Percentiles rank a stretch among this genome's conserved stretches.
phyloP scores from a whole-genome alignment of 2,797 vertebrate genomes.

The Helicolenus hilgendorfi region DNA sequence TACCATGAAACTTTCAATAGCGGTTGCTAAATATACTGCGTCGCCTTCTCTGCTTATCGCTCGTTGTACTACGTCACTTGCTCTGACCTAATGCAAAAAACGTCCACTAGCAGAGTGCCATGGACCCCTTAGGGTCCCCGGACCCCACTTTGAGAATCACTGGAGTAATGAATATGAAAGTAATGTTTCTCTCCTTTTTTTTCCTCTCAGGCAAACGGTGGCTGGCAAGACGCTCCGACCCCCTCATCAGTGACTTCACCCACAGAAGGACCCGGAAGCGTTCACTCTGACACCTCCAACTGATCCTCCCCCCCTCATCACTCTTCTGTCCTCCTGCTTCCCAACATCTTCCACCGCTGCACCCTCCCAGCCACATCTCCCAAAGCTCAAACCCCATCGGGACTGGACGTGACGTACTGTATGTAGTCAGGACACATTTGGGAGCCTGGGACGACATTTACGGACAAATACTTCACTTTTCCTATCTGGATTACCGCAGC shows the following conservation, averaged over 20 bases:
- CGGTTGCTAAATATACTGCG: too few species aligned
- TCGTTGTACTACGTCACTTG: too few species aligned
- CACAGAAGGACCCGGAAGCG: conserved; percentile 99
- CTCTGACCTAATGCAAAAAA: too few species aligned
- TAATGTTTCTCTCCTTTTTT: conserved; percentile 8
- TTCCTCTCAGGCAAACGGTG: conserved; percentile 93
- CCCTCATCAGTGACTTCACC: conserved; percentile 99
- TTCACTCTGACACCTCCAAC: conserved; percentile 99
- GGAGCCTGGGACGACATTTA: conserved; percentile 79
- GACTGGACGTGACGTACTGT: conserved; percentile 88
- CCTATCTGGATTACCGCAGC: conserved; percentile 84
- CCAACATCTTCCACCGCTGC: neutral
- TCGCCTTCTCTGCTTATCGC: too few species aligned
- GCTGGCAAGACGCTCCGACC: conserved; percentile 99
- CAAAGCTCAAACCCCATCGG: conserved; percentile 69
- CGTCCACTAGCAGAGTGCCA: too few species aligned
- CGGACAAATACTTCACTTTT: conserved; percentile 62
- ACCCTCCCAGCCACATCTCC: neutral
- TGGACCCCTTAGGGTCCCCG: too few species aligned
- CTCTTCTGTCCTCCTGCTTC: conserved; percentile 33
- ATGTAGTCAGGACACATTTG: conserved; percentile 87
- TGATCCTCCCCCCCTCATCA: conserved; percentile 89
- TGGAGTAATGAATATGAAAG: conserved; percentile 39
- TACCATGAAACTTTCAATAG: too few species aligned
- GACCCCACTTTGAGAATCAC: too few species aligned